Base-by-base conservation (phyloP, 2,797 vertebrate genomes). In the Hapalemur alaotrensis region DNA sequence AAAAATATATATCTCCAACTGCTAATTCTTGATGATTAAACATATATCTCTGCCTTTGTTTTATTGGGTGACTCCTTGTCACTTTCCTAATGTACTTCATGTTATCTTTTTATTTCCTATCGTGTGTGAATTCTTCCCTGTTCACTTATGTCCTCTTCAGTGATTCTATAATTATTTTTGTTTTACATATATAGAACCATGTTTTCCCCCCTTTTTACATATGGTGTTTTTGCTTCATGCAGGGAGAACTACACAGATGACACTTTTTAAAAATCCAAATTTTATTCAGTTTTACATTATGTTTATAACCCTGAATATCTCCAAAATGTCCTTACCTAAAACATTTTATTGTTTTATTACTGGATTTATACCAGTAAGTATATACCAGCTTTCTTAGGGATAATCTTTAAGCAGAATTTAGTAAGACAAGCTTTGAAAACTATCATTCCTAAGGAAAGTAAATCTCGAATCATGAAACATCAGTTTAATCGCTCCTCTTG, bases 381-480 rank as follows among this genome's bases (percentile, higher is more conserved):
- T 98, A 96, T 96, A 98, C 98, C 98, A 97, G 98, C 98, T 99
- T 98, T 98, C 98, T 98, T 98, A 97, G 97, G 98, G 98, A 98
- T 99, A 98, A 98, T 99, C 98, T 98, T 96, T 98, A 97, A 98
- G 97, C 97, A 98, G 98, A 98, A 98, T 90, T 98, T 98, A 97
- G 98, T 97, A 96, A 98, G 98, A 98, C 98, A 98, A 98, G 98
- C 98, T 98, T 98, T 98, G 98, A 98, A 98, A 98, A 98, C 97
- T 98, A 98, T 98, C 98, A 97, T 98, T 98, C 97, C 96, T 97
- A 94, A 94, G 95, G 98, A 98, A 98, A 98, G 97, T 98, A 98
- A 99, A 98, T 98, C 98, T 98, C 85, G 0, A 98, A 98, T 99
- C 98, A 98, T 96, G 97, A 98, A 98, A 98, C 98, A 98, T 98